Evolutionary conservation across 2,797 vertebrate genomes (phyloP).

Genomic region (Parambassis ranga): DNA sequence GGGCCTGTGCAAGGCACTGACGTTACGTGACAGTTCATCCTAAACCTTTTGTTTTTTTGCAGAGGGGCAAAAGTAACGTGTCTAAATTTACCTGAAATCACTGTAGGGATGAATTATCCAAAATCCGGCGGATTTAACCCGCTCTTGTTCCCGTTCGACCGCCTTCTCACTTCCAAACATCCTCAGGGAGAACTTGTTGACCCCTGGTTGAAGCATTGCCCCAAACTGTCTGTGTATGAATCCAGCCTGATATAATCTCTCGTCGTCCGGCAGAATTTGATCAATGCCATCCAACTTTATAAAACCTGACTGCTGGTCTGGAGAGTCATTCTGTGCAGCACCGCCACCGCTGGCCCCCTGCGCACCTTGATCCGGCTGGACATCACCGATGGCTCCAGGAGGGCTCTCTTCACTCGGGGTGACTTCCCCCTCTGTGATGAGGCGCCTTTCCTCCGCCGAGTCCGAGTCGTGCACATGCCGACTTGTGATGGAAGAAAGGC

Average conservation of each 20-base stretch:
- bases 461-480: conserved; percentile 89
- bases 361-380: conserved; percentile 70
- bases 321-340: conserved; percentile 72
- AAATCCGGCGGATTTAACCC: conserved; percentile 97
- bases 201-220: conserved; percentile 97
- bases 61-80: conserved; percentile 2
- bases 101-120: conserved; percentile 99
- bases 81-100: conserved; percentile 93
- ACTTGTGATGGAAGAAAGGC: conserved; percentile 93
- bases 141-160: conserved; percentile 95
- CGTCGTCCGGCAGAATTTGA: conserved; percentile 91
- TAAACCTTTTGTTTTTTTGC: not conserved
- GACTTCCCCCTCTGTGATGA: conserved; percentile 87
- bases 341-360: conserved; percentile 72
- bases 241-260: conserved; percentile 89
- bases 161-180: conserved; percentile 99
- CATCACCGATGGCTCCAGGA: conserved; percentile 78
- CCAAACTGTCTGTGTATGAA: conserved; percentile 98
- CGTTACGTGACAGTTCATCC: conserved; percentile 10
- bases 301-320: conserved; percentile 82
- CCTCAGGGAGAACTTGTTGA: conserved; percentile 99
- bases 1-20: conserved; percentile 13
- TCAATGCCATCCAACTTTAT: conserved; percentile 92
- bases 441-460: conserved; percentile 88
- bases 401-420: conserved; percentile 86